These are phyloP conservation scores for Simalia tracyae DNA, from an alignment of 2,797 vertebrate species.

Conservation along the genomic window DNA sequence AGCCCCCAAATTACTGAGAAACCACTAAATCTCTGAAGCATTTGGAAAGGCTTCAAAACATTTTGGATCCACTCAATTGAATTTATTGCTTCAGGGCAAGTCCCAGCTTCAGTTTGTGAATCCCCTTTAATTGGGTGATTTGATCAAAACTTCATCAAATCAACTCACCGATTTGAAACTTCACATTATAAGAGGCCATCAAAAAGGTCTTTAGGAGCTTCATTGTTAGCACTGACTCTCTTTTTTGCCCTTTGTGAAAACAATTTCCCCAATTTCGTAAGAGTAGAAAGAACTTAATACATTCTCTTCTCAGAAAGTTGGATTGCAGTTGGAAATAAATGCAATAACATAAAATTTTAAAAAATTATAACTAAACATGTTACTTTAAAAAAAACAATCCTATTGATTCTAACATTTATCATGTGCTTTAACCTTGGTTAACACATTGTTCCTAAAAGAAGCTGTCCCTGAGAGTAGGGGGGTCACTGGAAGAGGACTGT, in stretches of 20 bases:
- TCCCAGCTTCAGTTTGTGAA: no score
- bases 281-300: background rate
- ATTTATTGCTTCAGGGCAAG: no score
- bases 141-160: no score
- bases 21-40: no score
- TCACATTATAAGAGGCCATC: no score
- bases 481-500: background rate
- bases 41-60: no score
- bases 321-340: background rate
- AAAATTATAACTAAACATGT: background rate
- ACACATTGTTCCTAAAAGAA: background rate
- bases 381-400: background rate
- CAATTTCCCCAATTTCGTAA: background rate
- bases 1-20: background rate
- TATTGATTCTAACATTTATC: background rate
- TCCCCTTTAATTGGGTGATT: no score
- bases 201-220: background rate
- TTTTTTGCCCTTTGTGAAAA: background rate
- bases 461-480: background rate
- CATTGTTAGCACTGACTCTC: background rate
- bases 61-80: no score
- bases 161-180: no score
- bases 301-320: background rate
- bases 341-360: background rate
- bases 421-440: background rate